Percentiles rank a stretch among this genome's conserved stretches.
Evolutionary conservation across 2,797 vertebrate genomes (phyloP).

Genomic region (Microctenopoma stevenorrisi): DNA sequence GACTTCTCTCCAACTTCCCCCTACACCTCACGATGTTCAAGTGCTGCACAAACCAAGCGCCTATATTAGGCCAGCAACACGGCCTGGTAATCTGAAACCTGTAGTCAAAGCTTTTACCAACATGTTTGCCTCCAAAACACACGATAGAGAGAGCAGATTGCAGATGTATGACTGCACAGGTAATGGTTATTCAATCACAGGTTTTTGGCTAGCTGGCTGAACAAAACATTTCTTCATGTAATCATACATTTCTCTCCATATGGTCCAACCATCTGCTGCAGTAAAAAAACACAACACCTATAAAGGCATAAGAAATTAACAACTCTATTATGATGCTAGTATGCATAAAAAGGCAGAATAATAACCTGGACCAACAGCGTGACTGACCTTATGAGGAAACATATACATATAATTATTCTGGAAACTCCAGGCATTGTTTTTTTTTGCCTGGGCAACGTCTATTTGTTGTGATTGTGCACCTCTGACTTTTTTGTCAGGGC

Average conservation of each 20-base stretch:
- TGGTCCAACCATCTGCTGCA: slow-evolving; percentile 82
- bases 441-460: background rate
- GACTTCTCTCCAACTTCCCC: slow-evolving; percentile 36
- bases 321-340: slow-evolving; percentile 49
- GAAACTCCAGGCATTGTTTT: background rate
- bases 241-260: slow-evolving; percentile 81
- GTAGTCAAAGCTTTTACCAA: slow-evolving; percentile 33
- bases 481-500: background rate
- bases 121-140: slow-evolving; percentile 32
- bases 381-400: background rate
- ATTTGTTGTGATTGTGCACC: slow-evolving; percentile 2
- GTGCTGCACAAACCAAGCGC: slow-evolving; percentile 17
- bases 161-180: slow-evolving; percentile 26
- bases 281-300: slow-evolving; percentile 54
- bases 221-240: slow-evolving; percentile 57
- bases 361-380: background rate
- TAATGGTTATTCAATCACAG: slow-evolving; percentile 44
- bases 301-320: slow-evolving; percentile 45
- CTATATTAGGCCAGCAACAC: slow-evolving; percentile 9
- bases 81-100: slow-evolving; percentile 22
- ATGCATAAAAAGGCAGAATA: slow-evolving; percentile 23
- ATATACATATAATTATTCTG: background rate
- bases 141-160: background rate
- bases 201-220: slow-evolving; percentile 19
- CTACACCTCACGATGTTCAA: slow-evolving; percentile 9